Base-by-base conservation (phyloP, 2,113 vertebrate genomes). In the Baryphthengus martii region DNA sequence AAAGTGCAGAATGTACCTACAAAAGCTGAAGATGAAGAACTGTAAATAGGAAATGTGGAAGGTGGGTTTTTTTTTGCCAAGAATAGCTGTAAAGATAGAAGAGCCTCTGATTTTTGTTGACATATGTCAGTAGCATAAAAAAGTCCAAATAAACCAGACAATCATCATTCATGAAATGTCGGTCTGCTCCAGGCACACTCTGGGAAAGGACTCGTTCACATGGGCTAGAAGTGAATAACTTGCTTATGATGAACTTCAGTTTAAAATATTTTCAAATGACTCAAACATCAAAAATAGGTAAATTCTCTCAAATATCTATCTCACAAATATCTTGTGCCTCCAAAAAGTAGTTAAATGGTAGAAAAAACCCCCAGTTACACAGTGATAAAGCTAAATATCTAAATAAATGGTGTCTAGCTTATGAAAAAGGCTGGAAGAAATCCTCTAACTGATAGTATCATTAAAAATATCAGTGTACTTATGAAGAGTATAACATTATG, bases 91-190 rank as follows among this genome's bases (percentile, higher is more conserved):
- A 59, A 82, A 90, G 47, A 76, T 8, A 88, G 56, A 92, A 78
- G 6, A 79, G 28, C 15, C 20, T 79, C 58, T 95, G 93, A 97
- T 95, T 91, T 85, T 81, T 67, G 93, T 93, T 97, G 94, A 96
- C 93, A 79, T 67, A 61, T 87, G 89, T 95, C 95, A 95, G 90
- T 61, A 89, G 35, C 87, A 95, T 92, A 71, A 95, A 96, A 95
- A 90, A 56, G 40, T 49, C 94, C 73, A 90, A 87, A 89, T 45
- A 95, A 88, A 88, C 7, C 13, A 95, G 85, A 82, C 73, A 93
- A 71, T 94, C 85, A 94, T 95, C 73, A 89, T 67, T 93, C 85
- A 71, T 87, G 96, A 97, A 96, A 95, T 77, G 85, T 77, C 90
- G 91, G 28, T n/a, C 78, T 95, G 82, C 94, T 95, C 37, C 29